Evolutionary conservation across 2,797 vertebrate species (phyloP).

Genomic region (Halcyon smyrnensis): DNA sequence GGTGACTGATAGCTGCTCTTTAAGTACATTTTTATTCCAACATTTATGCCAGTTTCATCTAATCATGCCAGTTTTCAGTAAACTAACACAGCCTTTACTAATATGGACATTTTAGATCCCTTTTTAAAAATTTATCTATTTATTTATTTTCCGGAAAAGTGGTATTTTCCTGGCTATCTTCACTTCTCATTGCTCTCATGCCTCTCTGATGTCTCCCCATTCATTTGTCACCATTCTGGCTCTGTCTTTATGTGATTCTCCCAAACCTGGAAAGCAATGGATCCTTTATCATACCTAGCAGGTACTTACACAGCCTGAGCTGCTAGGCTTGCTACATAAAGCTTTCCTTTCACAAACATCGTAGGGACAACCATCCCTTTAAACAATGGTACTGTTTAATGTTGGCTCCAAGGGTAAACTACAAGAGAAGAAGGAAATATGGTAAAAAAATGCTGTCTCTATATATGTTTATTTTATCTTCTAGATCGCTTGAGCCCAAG

Average conservation of each 20-base stretch:
- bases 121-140: too few relatives aligned
- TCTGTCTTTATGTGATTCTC: background rate
- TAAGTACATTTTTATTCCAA: background rate
- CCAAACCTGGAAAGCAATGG: background rate
- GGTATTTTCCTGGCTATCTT: background rate
- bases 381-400: background rate
- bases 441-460: background rate
- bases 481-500: background rate
- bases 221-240: background rate
- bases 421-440: background rate
- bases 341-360: background rate
- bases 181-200: background rate
- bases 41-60: background rate
- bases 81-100: background rate
- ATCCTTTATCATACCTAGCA: fast-evolving
- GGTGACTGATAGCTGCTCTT: background rate
- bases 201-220: background rate
- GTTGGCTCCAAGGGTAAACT: background rate
- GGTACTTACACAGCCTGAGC: background rate
- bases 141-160: background rate
- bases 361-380: background rate
- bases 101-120: background rate
- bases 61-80: background rate
- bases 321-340: background rate
- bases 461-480: background rate